phyloP scores from a whole-genome alignment of 2,888 invertebrate genomes.

The Pyrocoelia pectoralis region DNA sequence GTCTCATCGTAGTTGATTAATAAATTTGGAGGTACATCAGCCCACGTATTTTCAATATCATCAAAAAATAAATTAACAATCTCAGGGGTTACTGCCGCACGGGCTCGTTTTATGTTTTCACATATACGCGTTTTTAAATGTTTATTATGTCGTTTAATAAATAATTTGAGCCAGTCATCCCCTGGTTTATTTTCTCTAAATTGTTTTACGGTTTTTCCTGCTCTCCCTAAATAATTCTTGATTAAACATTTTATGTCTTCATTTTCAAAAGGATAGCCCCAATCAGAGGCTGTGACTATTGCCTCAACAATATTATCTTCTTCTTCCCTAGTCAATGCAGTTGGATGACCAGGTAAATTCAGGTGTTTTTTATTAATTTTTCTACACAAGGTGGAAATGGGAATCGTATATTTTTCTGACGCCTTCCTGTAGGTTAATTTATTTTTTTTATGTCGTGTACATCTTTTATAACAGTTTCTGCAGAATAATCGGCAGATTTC shows the following conservation, averaged over 20 bases:
- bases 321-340: background rate
- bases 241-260: constrained; percentile 5
- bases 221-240: background rate
- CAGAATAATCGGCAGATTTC: constrained; percentile 1
- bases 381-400: background rate
- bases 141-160: background rate
- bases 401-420: background rate
- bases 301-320: constrained; percentile 5
- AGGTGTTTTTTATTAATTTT: background rate
- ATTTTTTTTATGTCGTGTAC: constrained; percentile 1
- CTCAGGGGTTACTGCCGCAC: too few relatives aligned
- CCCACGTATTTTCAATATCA: background rate
- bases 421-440: background rate
- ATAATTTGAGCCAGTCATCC: too few relatives aligned
- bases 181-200: background rate
- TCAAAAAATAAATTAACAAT: too few relatives aligned
- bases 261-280: constrained; percentile 2
- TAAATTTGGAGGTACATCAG: background rate
- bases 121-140: constrained; percentile 2
- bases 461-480: background rate
- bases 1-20: constrained; percentile 2
- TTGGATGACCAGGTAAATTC: constrained; percentile 4
- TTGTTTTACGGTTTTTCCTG: background rate
- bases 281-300: constrained; percentile 3
- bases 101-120: constrained; percentile 7